Base-by-base conservation (phyloP, 2,888 invertebrate species). In the Abrostola triplasia region DNA sequence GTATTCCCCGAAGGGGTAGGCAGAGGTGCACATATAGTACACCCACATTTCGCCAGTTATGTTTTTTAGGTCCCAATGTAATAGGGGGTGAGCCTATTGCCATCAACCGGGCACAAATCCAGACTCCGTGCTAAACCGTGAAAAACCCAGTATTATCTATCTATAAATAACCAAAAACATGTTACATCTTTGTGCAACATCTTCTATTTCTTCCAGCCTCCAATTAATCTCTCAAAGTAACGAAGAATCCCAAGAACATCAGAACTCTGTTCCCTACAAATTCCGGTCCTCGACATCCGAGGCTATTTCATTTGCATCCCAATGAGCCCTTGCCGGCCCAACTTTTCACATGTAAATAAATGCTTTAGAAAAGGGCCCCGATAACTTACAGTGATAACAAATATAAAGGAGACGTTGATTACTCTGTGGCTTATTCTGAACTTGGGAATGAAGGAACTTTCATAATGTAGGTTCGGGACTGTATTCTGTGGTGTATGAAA, bases 301-400 rank as follows among this genome's bases (percentile, higher is more conserved):
- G 5, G 12, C 59, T 40, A 59, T 70, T 67, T 64, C 59, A 73
- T 73, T 70, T 70, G 37, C 48, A 59, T 60, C 35, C 50, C 48
- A 38, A 47, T 11, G 69, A 68, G 53, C 11, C 42, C 8, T 36
- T 4, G 49, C 11, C 58, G n/a, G 48, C 35, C 40, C 11, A 68
- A 74, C 40, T 71, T 68, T 73, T 41, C 64, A 47, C 70, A 67
- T 73, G 67, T 59, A 73, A 64, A 67, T 74, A 70, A 61, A 73
- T 61, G 58, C 54, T 71, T 36, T 10, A 59, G 62, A 59, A 73
- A 70, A 73, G 60, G 49, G 13, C 9, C 38, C 10, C 61, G 38
- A 68, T 72, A 65, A 57, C 49, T 71, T 60, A 59, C 47, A 40
- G 8, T 60, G 62, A 73, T 73, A 73, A 53, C 56, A 56, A 42